Percentiles rank a stretch among this genome's conserved stretches.
Conservation (phyloP, 2,888 invertebrate genomes). For the Harpalus rufipes region DNA sequence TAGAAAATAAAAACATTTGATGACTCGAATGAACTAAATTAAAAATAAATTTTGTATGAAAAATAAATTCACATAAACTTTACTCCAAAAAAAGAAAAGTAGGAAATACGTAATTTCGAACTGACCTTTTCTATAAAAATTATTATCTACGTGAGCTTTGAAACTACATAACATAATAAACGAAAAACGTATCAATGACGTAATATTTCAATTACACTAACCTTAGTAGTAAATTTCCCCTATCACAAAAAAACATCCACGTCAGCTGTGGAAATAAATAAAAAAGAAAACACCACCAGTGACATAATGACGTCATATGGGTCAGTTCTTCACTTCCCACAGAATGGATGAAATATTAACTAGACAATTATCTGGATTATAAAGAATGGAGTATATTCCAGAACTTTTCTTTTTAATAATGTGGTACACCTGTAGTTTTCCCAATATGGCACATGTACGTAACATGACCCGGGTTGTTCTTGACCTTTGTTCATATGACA, state of each 20-base stretch:
- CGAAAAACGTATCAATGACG: background rate
- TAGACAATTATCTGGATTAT: slow-evolving; percentile 12
- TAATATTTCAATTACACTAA: background rate
- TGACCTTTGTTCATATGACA: slow-evolving; percentile 53
- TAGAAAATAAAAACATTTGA: no score
- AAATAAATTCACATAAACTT: no score
- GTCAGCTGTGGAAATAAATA: background rate
- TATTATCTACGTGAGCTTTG: slow-evolving; percentile 7
- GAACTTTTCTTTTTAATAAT: slow-evolving; percentile 27
- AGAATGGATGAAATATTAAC: slow-evolving; percentile 14
- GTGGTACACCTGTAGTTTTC: slow-evolving; percentile 40
- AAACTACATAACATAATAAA: background rate
- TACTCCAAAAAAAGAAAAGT: no score
- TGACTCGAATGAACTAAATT: no score
- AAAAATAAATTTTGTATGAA: no score
- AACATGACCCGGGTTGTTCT: slow-evolving; percentile 43
- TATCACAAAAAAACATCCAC: background rate
- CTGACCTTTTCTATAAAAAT: background rate
- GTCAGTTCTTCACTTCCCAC: slow-evolving; percentile 10
- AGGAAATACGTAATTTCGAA: background rate
- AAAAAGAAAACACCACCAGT: background rate
- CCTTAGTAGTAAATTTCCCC: background rate
- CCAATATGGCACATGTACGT: background rate
- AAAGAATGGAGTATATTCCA: background rate
- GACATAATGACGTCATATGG: slow-evolving; percentile 6